Base-by-base conservation (phyloP, 2,888 invertebrate species). In the Napeogenes sylphis region DNA sequence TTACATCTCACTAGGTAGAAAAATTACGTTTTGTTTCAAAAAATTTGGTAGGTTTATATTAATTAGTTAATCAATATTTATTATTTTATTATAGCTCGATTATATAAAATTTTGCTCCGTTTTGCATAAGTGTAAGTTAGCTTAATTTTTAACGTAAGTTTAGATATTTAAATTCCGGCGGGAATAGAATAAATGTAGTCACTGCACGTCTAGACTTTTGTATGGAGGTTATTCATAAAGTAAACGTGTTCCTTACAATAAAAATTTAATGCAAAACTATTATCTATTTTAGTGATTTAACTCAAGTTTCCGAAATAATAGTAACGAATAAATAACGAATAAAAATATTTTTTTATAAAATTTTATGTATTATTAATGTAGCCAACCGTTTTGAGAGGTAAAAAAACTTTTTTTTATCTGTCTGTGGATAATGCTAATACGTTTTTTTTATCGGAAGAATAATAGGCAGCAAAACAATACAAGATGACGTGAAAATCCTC, bases 381-480 rank as follows among this genome's bases (percentile, higher is more conserved):
- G 21, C 21, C 21, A 21, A 21, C 21, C 10, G 10, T 51, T 30
- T 42, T 42, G 6, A 42, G 10, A 30, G 21, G 21, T 14, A 5
- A 21, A 51, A 51, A 30, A 35, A 35, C 6, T 30, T 51, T 51
- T 51, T 10, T 30, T 51, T 51, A 51, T 30, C 35, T 6, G 14
- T 14, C 12, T 30, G 10, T 13, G 8, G 3, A 30, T 30, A 51
- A 51, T 51, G 8, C 51, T 21, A 10, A 51, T 30, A 51, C 2
- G 12, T 8, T 51, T 51, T 42, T n/a, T 30, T 10, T 30, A n/a
- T 21, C 1, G 12, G 47, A 30, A 30, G 51, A 30, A 51, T 51
- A 51, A 30, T 6, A 14, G 2, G 13, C 14, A 12, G 4, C 38
- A 32, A 42, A 55, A 69, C 64, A 67, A 67, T 58, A 58, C 14